Conservation (phyloP, 2,888 invertebrate genomes). For the Augochlorella aurata region DNA sequence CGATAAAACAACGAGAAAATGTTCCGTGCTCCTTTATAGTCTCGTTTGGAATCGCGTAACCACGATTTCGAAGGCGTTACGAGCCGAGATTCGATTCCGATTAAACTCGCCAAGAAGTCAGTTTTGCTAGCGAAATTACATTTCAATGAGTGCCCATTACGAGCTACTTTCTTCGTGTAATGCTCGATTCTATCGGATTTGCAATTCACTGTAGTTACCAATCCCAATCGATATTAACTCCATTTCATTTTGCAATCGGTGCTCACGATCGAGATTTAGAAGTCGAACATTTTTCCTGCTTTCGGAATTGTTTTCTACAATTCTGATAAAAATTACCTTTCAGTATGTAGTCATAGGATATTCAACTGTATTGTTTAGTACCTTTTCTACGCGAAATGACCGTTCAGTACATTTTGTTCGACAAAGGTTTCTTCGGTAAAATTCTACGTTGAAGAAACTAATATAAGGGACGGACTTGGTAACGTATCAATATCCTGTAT, state of each 20-base stretch:
- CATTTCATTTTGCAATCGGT: background rate
- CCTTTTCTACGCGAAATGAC: too few relatives aligned
- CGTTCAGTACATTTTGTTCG: too few relatives aligned
- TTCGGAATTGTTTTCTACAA: too few relatives aligned
- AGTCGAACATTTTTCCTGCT: background rate
- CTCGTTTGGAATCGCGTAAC: conserved; percentile 19
- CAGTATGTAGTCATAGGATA: too few relatives aligned
- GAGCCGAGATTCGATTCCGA: background rate
- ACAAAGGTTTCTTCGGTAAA: too few relatives aligned
- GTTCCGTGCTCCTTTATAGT: conserved; percentile 29
- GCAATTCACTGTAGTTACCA: background rate
- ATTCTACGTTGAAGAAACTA: too few relatives aligned
- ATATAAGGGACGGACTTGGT: too few relatives aligned
- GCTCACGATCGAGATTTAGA: background rate
- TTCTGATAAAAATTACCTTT: too few relatives aligned
- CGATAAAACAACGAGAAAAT: conserved; percentile 58
- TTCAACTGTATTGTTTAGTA: too few relatives aligned
- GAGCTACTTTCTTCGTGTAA: conserved; percentile 1
- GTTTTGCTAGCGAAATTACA: conserved; percentile 25
- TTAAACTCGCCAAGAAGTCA: background rate
- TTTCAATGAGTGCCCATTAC: conserved; percentile 9
- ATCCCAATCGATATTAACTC: background rate
- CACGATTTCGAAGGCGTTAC: conserved; percentile 13
- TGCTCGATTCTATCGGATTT: background rate
- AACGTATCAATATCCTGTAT: too few relatives aligned